Base-by-base conservation (phyloP, 2,797 vertebrate genomes). In the Lithobates sylvaticus region DNA sequence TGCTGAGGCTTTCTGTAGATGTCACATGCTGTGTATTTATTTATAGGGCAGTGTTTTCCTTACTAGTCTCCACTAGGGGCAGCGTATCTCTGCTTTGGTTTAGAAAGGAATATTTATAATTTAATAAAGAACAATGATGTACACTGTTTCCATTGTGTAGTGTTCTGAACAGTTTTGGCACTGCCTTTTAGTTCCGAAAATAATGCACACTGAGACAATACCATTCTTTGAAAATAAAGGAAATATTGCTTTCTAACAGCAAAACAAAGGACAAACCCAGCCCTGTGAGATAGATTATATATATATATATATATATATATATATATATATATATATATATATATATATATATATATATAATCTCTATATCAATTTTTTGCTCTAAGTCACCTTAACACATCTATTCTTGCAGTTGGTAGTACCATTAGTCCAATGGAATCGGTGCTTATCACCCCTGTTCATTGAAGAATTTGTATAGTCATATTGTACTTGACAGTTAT, bases 71-170 rank as follows among this genome's bases (percentile, higher is more conserved):
- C 78, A 69, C 44, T 7, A 70, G 78, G 47, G 78, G 67, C 42
- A 80, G 67, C 29, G 23, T 34, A n/a, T 54, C 4, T 29, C 12
- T 27, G 65, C 29, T 67, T 5, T 10, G 10, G 1, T 26, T 67
- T 10, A 13, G 4, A 12, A 67, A 27, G 10, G n/a, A 67, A 26
- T 67, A 27, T 44, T 44, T 44, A n/a, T n/a, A 26, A 26, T 73
- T 73, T 13, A 23, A 69, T 27, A 13, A 32, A 15, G 42, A 80
- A 80, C 44, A 80, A 80, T 26, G 7, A 80, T 54, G 18, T n/a
- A 34, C 78, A 70, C 47, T 80, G 78, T 70, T 54, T 54, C 10
- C 27, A 27, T 54, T 70, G 67, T 50, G 21, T 18, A 80, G 47
- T 69, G 78, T 29, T 50, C 9, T 13, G 21, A 9, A 70, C 29